Evolutionary conservation across 2,113 vertebrate species (phyloP), one percentile per base, ranked within the genome.

Genomic region (Callithrix jacchus): DNA sequence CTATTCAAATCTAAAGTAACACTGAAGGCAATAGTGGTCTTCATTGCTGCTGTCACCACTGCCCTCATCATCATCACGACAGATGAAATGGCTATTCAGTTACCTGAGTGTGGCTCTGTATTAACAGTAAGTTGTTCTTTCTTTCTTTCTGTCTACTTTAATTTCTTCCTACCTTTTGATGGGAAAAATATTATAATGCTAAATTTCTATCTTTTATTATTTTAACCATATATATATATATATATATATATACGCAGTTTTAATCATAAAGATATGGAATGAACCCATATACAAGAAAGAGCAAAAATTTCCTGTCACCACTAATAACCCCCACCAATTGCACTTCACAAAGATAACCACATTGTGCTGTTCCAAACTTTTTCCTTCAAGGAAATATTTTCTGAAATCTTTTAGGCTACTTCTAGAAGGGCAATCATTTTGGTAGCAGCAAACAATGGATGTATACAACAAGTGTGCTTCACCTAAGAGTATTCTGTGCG

Each of bases 341-440:
- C 8, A n/a, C 30, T 76, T 87, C 85, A 45, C 12, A 77, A 76
- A 73, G n/a, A 8, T 61, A 93, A 56, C 7, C 17, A 16, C 20
- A 13, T n/a, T 40, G 13, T 54, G 21, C 37, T 11, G 42, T 79
- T 76, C 47, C 8, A 25, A 81, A 66, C 3, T 25, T 79, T 64
- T 95, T n/a, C 20, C 5, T 90, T 91, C 80, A 87, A 68, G 49
- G 52, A 87, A 92, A 12, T 56, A 25, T 70, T 86, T 95, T 71
- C 70, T 35, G 66, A 45, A 86, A 20, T 42, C 6, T 3, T 45
- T 30, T 20, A 52, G 52, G 83, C 21, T 35, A 40, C 16, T 13
- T 91, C 73, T 49, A 49, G 25, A 82, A 30, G 30, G 3, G 25
- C 17, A 16, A 58, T 23, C 30, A 49, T 80, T 79, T 93, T 61